Base-by-base conservation (phyloP, 2,113 vertebrate species). In the Bagarius yarrelli region DNA sequence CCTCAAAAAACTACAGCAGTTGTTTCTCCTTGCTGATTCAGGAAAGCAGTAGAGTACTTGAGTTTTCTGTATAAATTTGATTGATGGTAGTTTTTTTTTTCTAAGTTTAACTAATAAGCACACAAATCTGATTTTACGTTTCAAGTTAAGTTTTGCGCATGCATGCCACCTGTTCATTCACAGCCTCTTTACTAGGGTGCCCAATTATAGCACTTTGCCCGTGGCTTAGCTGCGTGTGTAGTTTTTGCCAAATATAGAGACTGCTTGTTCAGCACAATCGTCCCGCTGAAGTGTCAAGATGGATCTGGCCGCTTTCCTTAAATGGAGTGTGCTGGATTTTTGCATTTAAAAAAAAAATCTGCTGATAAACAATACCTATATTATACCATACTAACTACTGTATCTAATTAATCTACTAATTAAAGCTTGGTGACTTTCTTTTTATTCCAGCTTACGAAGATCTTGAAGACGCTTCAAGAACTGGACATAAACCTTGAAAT, bases 401-500 rank as follows among this genome's bases (percentile, higher is more conserved):
- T 8, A 47, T 47, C 44, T 40, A 40, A 40, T 6, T 40, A 40
- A 40, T 6, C 6, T 4, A 40, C 44, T 11, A 8, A 32, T 74
- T 32, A 25, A 76, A 4, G 47, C 40, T 13, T 60, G n/a, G 19
- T 76, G 16, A 8, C 79, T 60, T 32, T 83, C 2, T 6, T 87
- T 88, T 85, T 69, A 14, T 88, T 93, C 8, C 82, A 97, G 96
- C 90, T 97, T 85, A 83, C 94, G 67, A 93, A 94, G 85, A 87
- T 86, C 67, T 89, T 97, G 80, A 91, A 93, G 79, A 89, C 88
- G 85, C 91, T 96, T 27, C 91, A 93, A 84, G 87, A 91, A 82
- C 89, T 97, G 87, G 89, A 96, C 86, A 89, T 97, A 44, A 94
- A 95, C 0, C 83, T 95, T 80, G 94, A 95, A 67, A 86, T 95